Percentiles rank a stretch among this genome's conserved stretches.
Conservation (phyloP, 2,888 invertebrate species). For the Rhagonycha lutea region DNA sequence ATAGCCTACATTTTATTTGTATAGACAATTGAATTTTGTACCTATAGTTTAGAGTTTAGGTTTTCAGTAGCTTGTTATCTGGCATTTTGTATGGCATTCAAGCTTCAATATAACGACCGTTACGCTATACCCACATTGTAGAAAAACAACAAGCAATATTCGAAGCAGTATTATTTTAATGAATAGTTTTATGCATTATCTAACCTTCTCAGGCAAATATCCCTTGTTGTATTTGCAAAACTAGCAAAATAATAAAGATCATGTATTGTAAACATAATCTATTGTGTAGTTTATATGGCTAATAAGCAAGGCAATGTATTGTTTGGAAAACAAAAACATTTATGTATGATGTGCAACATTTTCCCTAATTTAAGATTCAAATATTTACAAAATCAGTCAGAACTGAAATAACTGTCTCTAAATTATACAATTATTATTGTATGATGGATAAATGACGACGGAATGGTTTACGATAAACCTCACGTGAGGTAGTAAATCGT, state of each 20-base stretch:
- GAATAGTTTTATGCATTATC: constrained; percentile 2
- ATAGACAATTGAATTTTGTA: constrained; percentile 8
- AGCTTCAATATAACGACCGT: background rate
- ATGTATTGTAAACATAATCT: background rate
- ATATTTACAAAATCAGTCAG: background rate
- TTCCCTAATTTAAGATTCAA: background rate
- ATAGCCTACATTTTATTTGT: constrained; percentile 2
- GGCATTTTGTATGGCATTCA: background rate
- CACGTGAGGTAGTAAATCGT: background rate
- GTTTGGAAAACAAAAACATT: background rate
- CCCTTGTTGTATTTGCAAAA: background rate
- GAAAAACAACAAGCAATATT: background rate
- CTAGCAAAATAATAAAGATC: background rate
- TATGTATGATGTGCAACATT: background rate
- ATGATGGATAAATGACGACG: background rate
- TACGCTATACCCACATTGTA: background rate
- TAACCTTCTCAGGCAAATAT: background rate
- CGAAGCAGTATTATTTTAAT: background rate
- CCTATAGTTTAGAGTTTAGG: background rate
- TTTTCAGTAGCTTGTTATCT: background rate
- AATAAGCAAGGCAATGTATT: background rate
- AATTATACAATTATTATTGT: background rate
- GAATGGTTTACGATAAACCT: background rate
- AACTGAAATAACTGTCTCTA: background rate
- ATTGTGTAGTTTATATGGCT: background rate